Evolutionary conservation across 35 echinoderm and acorn worm species (phyloP).

Genomic region (Ophiothrix spiculata): DNA sequence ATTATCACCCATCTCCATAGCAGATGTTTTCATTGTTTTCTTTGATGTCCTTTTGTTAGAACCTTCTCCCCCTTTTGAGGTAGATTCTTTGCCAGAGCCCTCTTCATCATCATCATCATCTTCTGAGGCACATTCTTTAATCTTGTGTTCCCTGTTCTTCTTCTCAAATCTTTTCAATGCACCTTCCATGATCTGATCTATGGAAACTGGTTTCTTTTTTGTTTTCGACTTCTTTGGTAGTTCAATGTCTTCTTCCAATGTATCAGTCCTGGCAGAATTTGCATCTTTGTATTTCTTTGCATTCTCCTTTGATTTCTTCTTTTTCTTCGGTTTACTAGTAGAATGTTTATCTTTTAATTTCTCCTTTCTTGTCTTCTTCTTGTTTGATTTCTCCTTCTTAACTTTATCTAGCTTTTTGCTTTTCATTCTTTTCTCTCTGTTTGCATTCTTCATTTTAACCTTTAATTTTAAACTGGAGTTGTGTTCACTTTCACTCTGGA

Average conservation of each 20-base stretch:
- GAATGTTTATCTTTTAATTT: not conserved
- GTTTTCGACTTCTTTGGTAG: not conserved
- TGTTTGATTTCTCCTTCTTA: not conserved
- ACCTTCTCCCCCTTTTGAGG: too few species aligned
- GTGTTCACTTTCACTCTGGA: not conserved
- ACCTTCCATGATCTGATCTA: too few species aligned
- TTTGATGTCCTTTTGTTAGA: too few species aligned
- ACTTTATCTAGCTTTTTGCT: not conserved
- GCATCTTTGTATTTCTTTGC: not conserved
- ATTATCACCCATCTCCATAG: not conserved
- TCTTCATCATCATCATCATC: too few species aligned
- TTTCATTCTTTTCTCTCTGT: not conserved
- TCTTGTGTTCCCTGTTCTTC: too few species aligned
- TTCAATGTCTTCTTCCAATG: too few species aligned
- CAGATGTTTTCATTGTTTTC: too few species aligned
- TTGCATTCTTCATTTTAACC: not conserved
- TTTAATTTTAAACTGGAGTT: not conserved
- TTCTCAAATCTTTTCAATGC: too few species aligned
- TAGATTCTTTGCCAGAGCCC: too few species aligned
- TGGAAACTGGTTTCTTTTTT: not conserved
- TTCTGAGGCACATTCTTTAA: too few species aligned
- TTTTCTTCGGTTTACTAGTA: not conserved
- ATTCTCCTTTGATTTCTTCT: not conserved
- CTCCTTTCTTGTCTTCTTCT: not conserved
- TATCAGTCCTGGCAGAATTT: not conserved